Conservation (phyloP, 1,140 invertebrate species). For the Samia ricini region DNA sequence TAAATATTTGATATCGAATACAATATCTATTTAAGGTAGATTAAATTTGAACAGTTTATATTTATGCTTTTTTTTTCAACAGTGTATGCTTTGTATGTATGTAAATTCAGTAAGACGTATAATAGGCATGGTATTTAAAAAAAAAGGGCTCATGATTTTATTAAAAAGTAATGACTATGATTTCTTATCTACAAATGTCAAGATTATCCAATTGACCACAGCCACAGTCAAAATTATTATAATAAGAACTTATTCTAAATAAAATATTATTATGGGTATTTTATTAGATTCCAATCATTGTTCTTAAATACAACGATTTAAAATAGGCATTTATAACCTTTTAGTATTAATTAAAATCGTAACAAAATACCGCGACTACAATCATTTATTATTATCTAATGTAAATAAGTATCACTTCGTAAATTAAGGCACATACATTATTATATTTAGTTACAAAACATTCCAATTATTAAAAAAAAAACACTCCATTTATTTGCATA, state of each 20-base stretch:
- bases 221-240: slow-evolving; percentile 49
- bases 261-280: slow-evolving; percentile 19
- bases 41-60: too few species aligned
- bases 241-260: slow-evolving; percentile 42
- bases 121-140: background rate
- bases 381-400: slow-evolving; percentile 14
- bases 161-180: slow-evolving; percentile 49
- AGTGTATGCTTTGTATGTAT: too few species aligned
- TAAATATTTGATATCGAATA: background rate
- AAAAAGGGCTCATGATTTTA: background rate
- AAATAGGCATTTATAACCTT: slow-evolving; percentile 38
- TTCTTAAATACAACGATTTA: slow-evolving; percentile 30
- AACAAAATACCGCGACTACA: slow-evolving; percentile 6
- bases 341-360: slow-evolving; percentile 10
- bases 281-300: slow-evolving; percentile 1
- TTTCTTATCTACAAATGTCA: slow-evolving; percentile 46
- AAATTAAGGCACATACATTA: slow-evolving; percentile 60
- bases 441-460: slow-evolving; percentile 17
- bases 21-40: background rate
- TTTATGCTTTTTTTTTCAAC: too few species aligned
- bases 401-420: slow-evolving; percentile 49
- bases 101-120: too few species aligned
- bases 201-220: slow-evolving; percentile 57
- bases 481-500: slow-evolving; percentile 12
- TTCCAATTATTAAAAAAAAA: background rate